These are phyloP conservation scores for Bucco capensis DNA, from an alignment of 2,113 vertebrate species.

Conservation along the genomic window DNA sequence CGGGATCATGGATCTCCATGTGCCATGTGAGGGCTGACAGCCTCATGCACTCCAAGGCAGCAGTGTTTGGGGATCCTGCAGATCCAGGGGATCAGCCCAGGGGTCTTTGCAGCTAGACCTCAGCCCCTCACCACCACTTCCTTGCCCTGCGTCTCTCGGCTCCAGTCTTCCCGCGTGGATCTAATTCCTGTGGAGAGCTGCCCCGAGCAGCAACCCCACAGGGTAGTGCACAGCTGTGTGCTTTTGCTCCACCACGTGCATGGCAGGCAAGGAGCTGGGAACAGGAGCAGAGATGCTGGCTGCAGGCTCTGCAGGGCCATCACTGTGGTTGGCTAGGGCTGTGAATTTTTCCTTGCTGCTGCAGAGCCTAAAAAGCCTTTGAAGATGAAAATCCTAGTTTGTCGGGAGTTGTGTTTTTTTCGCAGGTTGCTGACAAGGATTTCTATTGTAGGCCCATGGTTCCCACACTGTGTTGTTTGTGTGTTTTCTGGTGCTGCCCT, in stretches of 20 bases:
- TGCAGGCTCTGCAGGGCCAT: not conserved
- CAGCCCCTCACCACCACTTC: fast-evolving
- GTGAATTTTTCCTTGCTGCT: not conserved
- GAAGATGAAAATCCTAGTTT: not conserved
- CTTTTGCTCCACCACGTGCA: not conserved
- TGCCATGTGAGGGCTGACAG: constrained; percentile 32
- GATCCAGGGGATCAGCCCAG: fast-evolving
- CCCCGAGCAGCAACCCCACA: not conserved
- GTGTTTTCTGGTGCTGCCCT: fast-evolving
- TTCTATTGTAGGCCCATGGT: not conserved
- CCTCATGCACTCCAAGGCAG: not conserved
- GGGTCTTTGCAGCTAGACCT: not conserved
- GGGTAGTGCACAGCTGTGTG: fast-evolving
- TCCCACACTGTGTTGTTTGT: fast-evolving
- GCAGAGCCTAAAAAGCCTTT: not conserved
- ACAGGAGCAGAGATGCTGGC: not conserved
- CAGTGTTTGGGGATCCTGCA: fast-evolving
- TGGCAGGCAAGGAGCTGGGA: not conserved
- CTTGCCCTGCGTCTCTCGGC: fast-evolving
- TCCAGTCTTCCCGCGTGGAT: not conserved
- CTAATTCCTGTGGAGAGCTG: not conserved
- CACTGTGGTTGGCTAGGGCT: fast-evolving
- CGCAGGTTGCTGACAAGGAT: not conserved
- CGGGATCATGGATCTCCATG: constrained; percentile 20
- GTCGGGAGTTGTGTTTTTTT: not conserved